phyloP scores from a whole-genome alignment of 2,797 vertebrate genomes.

The Phoebastria nigripes region DNA sequence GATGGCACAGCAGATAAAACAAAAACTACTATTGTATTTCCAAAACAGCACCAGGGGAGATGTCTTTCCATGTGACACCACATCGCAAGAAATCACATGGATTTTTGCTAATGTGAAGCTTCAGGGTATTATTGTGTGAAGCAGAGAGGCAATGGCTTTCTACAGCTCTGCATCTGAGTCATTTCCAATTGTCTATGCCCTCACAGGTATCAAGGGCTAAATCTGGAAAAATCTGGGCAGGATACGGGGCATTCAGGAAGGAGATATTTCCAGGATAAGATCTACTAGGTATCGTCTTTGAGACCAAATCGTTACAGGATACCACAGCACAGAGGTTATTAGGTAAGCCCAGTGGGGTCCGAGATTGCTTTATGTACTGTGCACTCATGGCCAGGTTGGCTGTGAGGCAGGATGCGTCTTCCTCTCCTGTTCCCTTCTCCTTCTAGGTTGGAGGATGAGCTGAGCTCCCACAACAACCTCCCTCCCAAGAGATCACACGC shows the following conservation, averaged over 20 bases:
- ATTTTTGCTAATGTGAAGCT: constrained; percentile 45
- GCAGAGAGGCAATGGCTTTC: constrained; percentile 20
- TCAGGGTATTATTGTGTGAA: constrained; percentile 31
- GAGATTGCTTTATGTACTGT: background rate
- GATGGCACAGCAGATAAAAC: constrained; percentile 57
- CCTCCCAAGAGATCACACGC: background rate
- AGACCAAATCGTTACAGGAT: background rate
- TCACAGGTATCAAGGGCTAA: background rate
- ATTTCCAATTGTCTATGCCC: background rate
- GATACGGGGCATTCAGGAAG: background rate
- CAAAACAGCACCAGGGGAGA: constrained; percentile 37
- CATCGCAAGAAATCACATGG: constrained; percentile 44
- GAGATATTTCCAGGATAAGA: background rate
- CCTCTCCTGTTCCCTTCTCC: background rate
- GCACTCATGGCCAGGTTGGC: background rate
- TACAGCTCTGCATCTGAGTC: background rate
- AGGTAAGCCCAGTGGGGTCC: background rate
- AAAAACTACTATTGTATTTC: constrained; percentile 53
- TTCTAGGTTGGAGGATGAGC: background rate
- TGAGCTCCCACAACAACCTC: background rate
- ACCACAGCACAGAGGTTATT: background rate
- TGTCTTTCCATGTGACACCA: constrained; percentile 51
- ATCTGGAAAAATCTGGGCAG: background rate
- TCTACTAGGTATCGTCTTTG: background rate
- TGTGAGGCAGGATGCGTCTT: background rate